Percentiles rank a stretch among this genome's conserved stretches.
Conservation (phyloP, 2,113 vertebrate species). For the Sus scrofa region T2T-Sscrofa CM000815.6:102870001-102870500, state of each 20-base stretch:
- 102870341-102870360: no score
- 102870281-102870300: conserved; percentile 7
- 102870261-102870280: neutral
- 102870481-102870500: no score
- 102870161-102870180: neutral
- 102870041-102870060: neutral
- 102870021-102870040: no score
- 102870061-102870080: neutral
- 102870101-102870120: neutral
- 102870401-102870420: no score
- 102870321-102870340: no score
- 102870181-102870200: neutral
- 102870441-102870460: no score
- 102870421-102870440: no score
- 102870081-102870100: conserved; percentile 75
- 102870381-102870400: no score
- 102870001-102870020: neutral
- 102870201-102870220: neutral
- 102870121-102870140: neutral
- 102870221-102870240: neutral
- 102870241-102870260: neutral
- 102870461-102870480: no score
- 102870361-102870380: no score
- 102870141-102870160: neutral
- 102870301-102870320: no score